Evolutionary conservation across 2,797 vertebrate genomes (phyloP).

Genomic region (Gila robusta): DNA sequence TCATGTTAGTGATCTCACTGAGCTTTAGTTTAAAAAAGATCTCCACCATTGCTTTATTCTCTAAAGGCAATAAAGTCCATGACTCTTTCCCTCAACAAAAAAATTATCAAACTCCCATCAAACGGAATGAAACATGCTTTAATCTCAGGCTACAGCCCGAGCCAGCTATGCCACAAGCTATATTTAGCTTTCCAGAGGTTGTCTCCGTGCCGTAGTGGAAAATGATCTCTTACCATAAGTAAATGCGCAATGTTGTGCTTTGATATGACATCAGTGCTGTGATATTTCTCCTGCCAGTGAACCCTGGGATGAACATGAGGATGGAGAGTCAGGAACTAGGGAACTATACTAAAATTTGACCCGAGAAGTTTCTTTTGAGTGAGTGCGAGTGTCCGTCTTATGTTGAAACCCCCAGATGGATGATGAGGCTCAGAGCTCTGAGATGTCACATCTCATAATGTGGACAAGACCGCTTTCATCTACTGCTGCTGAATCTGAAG

Average conservation of each 20-base stretch:
- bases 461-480: conserved; percentile 39
- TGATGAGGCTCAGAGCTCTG: conserved; percentile 48
- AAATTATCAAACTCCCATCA: conserved; percentile 36
- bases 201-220: conserved; percentile 31
- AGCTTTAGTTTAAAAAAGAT: neutral
- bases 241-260: conserved; percentile 40
- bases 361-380: conserved; percentile 47
- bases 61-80: conserved; percentile 1
- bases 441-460: conserved; percentile 40
- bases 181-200: conserved; percentile 47
- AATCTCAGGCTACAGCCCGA: conserved; percentile 34
- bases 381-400: conserved; percentile 40
- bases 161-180: conserved; percentile 43
- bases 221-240: conserved; percentile 36
- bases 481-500: conserved; percentile 23
- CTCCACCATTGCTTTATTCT: neutral
- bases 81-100: neutral
- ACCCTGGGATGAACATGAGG: conserved; percentile 19
- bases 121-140: conserved; percentile 47
- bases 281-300: conserved; percentile 32
- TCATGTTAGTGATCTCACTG: neutral
- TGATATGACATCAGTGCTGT: conserved; percentile 45
- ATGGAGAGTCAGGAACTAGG: conserved; percentile 34
- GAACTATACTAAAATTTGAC: conserved; percentile 43
- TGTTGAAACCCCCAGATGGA: conserved; percentile 29